Conservation (phyloP, 2,113 vertebrate genomes). For the Erythrolamprus reginae region DNA sequence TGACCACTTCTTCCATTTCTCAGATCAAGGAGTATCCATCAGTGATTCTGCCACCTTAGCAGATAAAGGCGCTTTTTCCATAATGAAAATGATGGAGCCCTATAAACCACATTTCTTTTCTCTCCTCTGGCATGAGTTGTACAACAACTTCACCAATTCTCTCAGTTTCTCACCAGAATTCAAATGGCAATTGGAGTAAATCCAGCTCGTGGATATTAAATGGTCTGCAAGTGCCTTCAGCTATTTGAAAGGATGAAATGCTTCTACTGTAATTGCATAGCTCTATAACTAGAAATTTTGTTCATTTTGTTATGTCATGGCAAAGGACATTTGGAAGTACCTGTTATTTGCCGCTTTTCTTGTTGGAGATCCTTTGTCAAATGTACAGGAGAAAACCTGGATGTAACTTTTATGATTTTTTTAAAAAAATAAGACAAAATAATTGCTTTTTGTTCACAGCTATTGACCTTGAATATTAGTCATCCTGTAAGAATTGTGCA, state of each 20-base stretch:
- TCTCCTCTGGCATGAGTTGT: neutral
- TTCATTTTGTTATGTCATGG: neutral
- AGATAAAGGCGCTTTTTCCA: neutral
- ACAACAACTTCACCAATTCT: neutral
- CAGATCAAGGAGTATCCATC: neutral
- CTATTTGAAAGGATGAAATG: neutral
- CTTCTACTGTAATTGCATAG: neutral
- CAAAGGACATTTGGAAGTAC: constrained; percentile 7
- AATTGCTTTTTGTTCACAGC: constrained; percentile 15
- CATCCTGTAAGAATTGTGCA: constrained; percentile 14
- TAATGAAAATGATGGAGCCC: neutral
- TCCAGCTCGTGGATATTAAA: neutral
- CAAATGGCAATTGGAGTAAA: neutral
- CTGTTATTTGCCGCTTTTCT: constrained; percentile 11
- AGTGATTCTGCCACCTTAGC: neutral
- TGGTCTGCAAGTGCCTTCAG: neutral
- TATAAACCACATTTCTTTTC: neutral
- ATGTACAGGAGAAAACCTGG: neutral
- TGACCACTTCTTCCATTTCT: neutral
- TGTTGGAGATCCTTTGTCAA: constrained; percentile 16
- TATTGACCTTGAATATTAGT: constrained; percentile 22
- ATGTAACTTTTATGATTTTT: neutral
- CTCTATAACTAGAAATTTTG: constrained; percentile 2
- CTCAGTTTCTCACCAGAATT: neutral
- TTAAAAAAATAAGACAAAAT: constrained; percentile 36